Conservation (phyloP, 2,797 vertebrate genomes). For the Acanthornis magna region DNA sequence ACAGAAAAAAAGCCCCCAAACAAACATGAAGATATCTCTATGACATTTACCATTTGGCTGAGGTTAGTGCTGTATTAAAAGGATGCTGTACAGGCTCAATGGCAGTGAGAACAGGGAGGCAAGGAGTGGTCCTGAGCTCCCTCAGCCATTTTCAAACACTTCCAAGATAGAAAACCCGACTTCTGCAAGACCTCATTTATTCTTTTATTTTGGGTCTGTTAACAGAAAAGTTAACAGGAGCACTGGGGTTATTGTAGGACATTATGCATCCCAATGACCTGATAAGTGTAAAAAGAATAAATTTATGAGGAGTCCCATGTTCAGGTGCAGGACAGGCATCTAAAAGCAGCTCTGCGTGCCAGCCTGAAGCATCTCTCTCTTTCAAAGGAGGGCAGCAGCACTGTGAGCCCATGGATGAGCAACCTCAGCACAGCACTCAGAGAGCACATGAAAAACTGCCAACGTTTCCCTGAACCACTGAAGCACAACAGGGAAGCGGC, state of each 20-base stretch:
- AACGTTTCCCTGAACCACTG: background rate
- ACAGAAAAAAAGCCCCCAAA: background rate
- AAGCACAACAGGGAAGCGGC: background rate
- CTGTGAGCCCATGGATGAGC: background rate
- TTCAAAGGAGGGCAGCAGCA: background rate
- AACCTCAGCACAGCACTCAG: background rate
- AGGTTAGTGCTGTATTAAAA: background rate
- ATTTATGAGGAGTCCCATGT: fast-evolving
- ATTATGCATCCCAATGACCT: background rate
- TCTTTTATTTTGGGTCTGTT: background rate
- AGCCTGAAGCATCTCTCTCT: background rate
- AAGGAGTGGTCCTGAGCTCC: background rate
- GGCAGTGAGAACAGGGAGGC: background rate
- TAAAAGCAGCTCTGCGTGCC: background rate
- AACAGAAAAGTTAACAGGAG: background rate
- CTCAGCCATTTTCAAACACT: background rate
- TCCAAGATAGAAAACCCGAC: background rate
- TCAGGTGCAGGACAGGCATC: background rate
- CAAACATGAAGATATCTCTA: background rate
- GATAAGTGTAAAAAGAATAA: background rate
- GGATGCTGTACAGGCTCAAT: background rate
- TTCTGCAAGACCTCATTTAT: background rate
- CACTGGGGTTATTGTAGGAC: background rate
- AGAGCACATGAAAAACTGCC: background rate
- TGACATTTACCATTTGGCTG: background rate